These are phyloP conservation scores for Lissonota sp. DNA, from an alignment of 2,888 invertebrate species.

Conservation along the genomic window DNA sequence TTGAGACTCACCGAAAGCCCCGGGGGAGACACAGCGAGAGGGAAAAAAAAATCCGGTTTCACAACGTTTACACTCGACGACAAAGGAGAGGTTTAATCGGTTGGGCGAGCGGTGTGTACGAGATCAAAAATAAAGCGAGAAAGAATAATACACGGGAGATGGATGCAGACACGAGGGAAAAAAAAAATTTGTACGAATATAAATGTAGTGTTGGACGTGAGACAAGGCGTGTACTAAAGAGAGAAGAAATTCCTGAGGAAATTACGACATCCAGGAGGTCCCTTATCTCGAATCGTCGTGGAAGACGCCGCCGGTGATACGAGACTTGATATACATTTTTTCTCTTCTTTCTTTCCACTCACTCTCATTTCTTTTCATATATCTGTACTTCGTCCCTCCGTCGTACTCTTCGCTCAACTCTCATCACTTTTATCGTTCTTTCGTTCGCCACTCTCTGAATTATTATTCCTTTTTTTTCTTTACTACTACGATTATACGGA, in stretches of 20 bases:
- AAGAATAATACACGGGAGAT: conserved; percentile 36
- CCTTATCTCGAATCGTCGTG: conserved; percentile 65
- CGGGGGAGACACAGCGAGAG: conserved; percentile 61
- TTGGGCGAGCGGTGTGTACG: conserved; percentile 13
- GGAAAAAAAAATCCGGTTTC: conserved; percentile 74
- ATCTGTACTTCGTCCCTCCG: conserved; percentile 30
- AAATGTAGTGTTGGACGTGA: conserved; percentile 4
- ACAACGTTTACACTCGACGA: conserved; percentile 71
- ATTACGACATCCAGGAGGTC: conserved; percentile 67
- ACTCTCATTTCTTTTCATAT: conserved; percentile 33
- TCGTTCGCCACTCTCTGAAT: conserved; percentile 24
- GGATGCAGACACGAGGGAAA: conserved; percentile 23
- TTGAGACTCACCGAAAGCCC: conserved; percentile 42
- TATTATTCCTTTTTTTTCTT: conserved; percentile 42
- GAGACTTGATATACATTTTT: conserved; percentile 23
- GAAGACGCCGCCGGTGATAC: conserved; percentile 59
- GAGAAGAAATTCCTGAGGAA: conserved; percentile 64
- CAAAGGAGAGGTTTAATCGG: conserved; percentile 66
- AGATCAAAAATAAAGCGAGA: conserved; percentile 28
- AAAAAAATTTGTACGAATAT: not conserved
- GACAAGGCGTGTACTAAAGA: conserved; percentile 22
- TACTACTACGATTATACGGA: conserved; percentile 50
- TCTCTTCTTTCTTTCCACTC: conserved; percentile 20
- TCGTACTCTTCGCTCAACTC: conserved; percentile 26
- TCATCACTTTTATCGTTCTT: conserved; percentile 38